Conservation (phyloP, 2,888 invertebrate species). For the Drosophila flavopinicola region DNA sequence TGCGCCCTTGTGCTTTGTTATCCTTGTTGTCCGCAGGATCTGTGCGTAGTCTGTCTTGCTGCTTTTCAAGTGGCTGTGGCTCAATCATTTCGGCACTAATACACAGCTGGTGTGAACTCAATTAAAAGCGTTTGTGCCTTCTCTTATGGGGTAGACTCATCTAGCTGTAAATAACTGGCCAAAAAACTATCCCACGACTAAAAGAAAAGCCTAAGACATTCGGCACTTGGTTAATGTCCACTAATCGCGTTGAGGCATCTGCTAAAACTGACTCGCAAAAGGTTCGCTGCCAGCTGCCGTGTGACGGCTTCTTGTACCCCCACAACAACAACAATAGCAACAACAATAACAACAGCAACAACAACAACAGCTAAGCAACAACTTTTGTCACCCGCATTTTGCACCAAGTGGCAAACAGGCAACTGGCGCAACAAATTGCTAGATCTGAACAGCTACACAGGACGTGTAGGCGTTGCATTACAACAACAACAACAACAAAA, state of each 20-base stretch:
- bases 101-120: conserved; percentile 51
- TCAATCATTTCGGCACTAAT: conserved; percentile 55
- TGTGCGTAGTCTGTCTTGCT: conserved; percentile 53
- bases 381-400: conserved; percentile 60
- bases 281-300: conserved; percentile 31
- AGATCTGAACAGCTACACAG: conserved; percentile 24
- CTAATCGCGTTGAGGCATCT: conserved; percentile 52
- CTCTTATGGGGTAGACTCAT: not conserved
- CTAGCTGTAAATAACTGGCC: conserved; percentile 1
- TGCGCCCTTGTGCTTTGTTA: conserved; percentile 18
- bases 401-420: conserved; percentile 20
- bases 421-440: conserved; percentile 46
- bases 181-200: conserved; percentile 26
- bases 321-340: conserved; percentile 22
- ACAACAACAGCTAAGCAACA: conserved; percentile 8
- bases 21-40: conserved; percentile 21
- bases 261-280: conserved; percentile 17
- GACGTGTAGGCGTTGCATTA: conserved; percentile 43
- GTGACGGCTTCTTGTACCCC: conserved; percentile 25
- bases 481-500: conserved; percentile 12
- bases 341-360: conserved; percentile 10
- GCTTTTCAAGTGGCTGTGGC: conserved; percentile 49
- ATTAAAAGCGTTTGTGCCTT: conserved; percentile 54
- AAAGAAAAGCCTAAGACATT: conserved; percentile 4
- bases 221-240: conserved; percentile 23